Evolutionary conservation across 2,797 vertebrate genomes (phyloP).

Genomic region (Neostethus bicornis): DNA sequence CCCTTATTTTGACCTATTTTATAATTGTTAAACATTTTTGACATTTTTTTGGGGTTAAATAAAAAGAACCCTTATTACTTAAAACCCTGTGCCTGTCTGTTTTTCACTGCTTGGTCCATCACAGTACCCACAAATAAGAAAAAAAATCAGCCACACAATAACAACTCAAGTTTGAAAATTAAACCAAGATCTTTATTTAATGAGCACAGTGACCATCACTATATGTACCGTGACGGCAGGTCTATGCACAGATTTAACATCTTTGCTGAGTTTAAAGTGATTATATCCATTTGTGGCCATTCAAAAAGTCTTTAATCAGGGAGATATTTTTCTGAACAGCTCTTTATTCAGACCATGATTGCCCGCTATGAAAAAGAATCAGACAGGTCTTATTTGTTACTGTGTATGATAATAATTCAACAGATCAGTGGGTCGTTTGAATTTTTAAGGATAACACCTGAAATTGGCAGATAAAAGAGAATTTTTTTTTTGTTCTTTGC

Average conservation of each 20-base stretch:
- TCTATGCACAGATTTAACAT: constrained; percentile 63
- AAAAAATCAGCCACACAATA: constrained; percentile 77
- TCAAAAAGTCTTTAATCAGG: constrained; percentile 27
- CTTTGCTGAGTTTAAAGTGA: constrained; percentile 70
- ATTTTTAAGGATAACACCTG: no score
- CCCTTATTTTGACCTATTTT: no score
- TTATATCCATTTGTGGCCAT: constrained; percentile 63
- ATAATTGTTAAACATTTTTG: no score
- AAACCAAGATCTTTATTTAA: constrained; percentile 76
- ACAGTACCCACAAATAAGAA: no score
- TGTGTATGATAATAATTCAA: neutral
- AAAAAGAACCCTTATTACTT: no score
- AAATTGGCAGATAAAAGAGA: neutral
- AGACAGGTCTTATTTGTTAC: neutral
- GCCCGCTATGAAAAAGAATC: constrained; percentile 9
- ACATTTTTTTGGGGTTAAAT: no score
- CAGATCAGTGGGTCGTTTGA: no score
- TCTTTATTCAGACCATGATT: constrained; percentile 5
- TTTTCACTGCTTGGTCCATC: no score
- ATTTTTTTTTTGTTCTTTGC: no score
- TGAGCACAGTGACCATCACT: constrained; percentile 67
- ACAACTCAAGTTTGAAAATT: constrained; percentile 82
- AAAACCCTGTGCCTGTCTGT: no score
- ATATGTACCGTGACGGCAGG: constrained; percentile 61
- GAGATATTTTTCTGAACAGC: constrained; percentile 20